Base-by-base conservation (phyloP, 2,113 vertebrate genomes). In the Oriolus oriolus region DNA sequence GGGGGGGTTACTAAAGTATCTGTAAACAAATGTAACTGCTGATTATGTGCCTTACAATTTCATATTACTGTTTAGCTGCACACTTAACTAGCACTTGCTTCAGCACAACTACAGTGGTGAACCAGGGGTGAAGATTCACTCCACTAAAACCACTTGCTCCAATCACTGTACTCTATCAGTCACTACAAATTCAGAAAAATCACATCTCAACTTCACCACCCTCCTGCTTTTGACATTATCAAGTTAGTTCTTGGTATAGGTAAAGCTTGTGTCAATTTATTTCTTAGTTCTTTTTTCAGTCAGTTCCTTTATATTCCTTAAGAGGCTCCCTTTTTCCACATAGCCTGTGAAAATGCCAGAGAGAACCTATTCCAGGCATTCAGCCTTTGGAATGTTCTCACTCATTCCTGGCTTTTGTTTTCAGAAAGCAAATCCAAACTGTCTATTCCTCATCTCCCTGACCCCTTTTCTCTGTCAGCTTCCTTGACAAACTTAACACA, bases 1-100 rank as follows among this genome's bases (percentile, higher is more conserved):
- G 26, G 61, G 70, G 64, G 78, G 68, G 13, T 86, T 91, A 85
- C 45, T 81, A 15, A 79, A 91, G 20, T 28, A 90, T 81, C 75
- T 86, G 52, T 82, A 90, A 95, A 93, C 64, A 93, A 95, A 83
- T 50, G 16, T 73, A 90, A 78, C 63, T 77, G 42, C 60, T 96
- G 71, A 86, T 89, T 86, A 90, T 44, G 89, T 6, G 44, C 26
- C 37, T 77, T 53, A 79, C 54, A 60, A 66, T 93, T 91, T 80
- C 93, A 88, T 41, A 35, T 45, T 24, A 41, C 56, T 75, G 44
- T 54, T 93, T 18, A 83, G 39, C 42, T 33, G 42, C 33, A 71
- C 6, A 39, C 44, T 84, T 47, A 92, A 85, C 64, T 31, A 59
- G 12, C 21, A 61, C 44, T 66, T 59, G 61, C 71, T 74, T 83